Conservation (phyloP, 2,797 vertebrate genomes). For the Lates japonicus region DNA sequence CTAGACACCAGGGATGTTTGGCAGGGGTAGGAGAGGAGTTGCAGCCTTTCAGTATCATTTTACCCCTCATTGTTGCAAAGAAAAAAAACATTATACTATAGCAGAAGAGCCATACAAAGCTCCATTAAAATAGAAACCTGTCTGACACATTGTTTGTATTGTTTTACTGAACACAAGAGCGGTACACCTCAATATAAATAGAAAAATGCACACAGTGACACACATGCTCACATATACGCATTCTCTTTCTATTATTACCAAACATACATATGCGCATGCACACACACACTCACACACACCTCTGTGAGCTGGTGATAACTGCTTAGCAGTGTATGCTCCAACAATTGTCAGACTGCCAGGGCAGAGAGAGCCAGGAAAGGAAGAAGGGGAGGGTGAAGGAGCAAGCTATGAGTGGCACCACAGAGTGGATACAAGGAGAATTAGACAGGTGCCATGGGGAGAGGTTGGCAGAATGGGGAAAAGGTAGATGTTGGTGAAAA, state of each 20-base stretch:
- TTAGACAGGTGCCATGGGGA: conserved; percentile 81
- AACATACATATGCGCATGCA: conserved; percentile 60
- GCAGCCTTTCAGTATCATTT: conserved; percentile 78
- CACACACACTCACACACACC: conserved; percentile 61
- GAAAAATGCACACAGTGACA: conserved; percentile 66
- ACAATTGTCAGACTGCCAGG: conserved; percentile 84
- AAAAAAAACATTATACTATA: conserved; percentile 69
- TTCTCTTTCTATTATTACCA: conserved; percentile 58
- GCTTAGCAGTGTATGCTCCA: conserved; percentile 82
- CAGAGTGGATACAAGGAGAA: conserved; percentile 82
- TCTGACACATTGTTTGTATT: conserved; percentile 83
- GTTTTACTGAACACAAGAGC: conserved; percentile 77
- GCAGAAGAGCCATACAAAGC: conserved; percentile 73
- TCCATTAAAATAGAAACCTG: conserved; percentile 76
- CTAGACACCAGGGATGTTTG: conserved; percentile 80
- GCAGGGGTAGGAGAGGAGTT: conserved; percentile 69
- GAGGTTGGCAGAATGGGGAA: conserved; percentile 77
- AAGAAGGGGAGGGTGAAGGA: conserved; percentile 80
- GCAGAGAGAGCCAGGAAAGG: conserved; percentile 77
- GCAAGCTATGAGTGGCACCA: conserved; percentile 82
- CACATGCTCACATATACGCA: conserved; percentile 58
- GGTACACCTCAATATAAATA: conserved; percentile 72
- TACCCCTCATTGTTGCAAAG: conserved; percentile 75
- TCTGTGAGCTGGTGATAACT: conserved; percentile 85
- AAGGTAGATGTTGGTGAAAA: conserved; percentile 75